A percentile compares a stretch with the other conserved stretches of the same genome.
Evolutionary conservation across 2,888 invertebrate species (phyloP).

Genomic region (Hemistola chrysoprasaria): DNA sequence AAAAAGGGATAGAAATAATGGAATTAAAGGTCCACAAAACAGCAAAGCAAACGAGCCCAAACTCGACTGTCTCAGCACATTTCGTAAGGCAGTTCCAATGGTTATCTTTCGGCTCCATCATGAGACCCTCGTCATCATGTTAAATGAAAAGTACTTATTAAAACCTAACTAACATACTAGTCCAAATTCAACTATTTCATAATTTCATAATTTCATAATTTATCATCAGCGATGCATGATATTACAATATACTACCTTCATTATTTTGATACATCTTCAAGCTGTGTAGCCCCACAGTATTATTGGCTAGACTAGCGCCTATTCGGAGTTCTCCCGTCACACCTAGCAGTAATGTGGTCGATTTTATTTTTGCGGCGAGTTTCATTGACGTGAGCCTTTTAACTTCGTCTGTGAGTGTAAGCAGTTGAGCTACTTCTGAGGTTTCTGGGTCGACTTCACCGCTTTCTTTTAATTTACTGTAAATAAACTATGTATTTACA

Average conservation of each 20-base stretch:
- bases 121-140: too few species aligned
- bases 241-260: conserved; percentile 81
- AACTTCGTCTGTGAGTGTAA: conserved; percentile 88
- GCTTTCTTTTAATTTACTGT: conserved; percentile 62
- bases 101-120: too few species aligned
- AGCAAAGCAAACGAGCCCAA: too few species aligned
- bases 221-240: too few species aligned
- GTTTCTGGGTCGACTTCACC: conserved; percentile 56
- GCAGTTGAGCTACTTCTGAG: conserved; percentile 52
- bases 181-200: too few species aligned
- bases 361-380: conserved; percentile 86
- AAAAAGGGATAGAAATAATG: too few species aligned
- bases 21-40: too few species aligned
- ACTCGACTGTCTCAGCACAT: too few species aligned
- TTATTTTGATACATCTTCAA: conserved; percentile 75
- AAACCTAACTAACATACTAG: too few species aligned
- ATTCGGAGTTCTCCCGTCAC: conserved; percentile 87
- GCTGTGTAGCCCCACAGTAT: conserved; percentile 88
- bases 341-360: conserved; percentile 86
- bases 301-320: conserved; percentile 86
- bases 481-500: conserved; percentile 6
- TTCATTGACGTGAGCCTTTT: conserved; percentile 85
- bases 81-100: too few species aligned
- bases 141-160: too few species aligned
- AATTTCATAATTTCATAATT: too few species aligned